Conservation (phyloP, 92 coral and sea anemone genomes). For the Phymanthus crucifer region DNA sequence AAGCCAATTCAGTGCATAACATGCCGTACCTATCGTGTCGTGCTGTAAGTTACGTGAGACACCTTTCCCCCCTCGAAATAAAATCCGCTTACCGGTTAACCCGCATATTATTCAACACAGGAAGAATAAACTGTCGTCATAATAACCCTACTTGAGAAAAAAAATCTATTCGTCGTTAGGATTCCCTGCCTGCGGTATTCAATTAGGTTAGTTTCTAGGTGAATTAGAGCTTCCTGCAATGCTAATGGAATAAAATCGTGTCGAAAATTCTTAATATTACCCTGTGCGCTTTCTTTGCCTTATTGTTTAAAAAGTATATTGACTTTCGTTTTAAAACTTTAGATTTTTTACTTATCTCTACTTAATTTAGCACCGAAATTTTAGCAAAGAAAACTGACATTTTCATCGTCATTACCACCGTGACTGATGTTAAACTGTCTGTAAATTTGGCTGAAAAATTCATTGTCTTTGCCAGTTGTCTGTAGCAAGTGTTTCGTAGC, state of each 20-base stretch:
- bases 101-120: not conserved
- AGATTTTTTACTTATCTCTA: no score
- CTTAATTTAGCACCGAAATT: no score
- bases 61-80: not conserved
- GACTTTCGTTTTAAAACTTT: no score
- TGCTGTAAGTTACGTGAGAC: not conserved
- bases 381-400: no score
- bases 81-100: not conserved
- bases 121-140: constrained; percentile 1
- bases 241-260: not conserved
- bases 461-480: not conserved
- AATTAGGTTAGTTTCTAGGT: not conserved
- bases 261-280: no score
- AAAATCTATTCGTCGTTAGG: not conserved
- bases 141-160: not conserved
- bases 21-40: not conserved
- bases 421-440: no score
- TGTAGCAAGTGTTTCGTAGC: not conserved
- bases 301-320: no score
- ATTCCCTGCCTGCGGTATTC: not conserved
- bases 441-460: not conserved
- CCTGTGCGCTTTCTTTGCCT: no score
- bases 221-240: not conserved
- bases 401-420: no score
- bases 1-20: not conserved